A percentile compares a stretch with the other conserved stretches of the same genome.
These are phyloP conservation scores for Phaedon cochleariae DNA, from an alignment of 2,888 invertebrate genomes.

Conservation along the genomic window DNA sequence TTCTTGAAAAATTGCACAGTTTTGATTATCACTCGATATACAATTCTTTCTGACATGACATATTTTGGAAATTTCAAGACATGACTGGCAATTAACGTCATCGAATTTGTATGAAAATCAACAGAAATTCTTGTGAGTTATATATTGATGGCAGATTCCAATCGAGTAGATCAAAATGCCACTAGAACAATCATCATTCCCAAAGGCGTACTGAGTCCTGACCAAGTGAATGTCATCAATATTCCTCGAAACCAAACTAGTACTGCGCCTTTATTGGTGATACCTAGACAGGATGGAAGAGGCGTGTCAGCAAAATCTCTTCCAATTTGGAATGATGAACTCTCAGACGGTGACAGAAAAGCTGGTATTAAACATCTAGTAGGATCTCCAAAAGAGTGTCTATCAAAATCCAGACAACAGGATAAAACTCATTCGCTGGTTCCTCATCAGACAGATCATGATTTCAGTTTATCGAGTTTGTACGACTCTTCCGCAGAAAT, in stretches of 20 bases:
- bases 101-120: background rate
- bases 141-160: conserved; percentile 21
- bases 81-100: background rate
- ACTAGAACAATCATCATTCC: conserved; percentile 52
- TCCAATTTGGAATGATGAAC: conserved; percentile 33
- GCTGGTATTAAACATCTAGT: background rate
- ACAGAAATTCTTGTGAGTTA: conserved; percentile 18
- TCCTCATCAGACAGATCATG: background rate
- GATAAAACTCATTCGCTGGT: background rate
- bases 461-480: background rate
- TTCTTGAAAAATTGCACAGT: too few relatives aligned
- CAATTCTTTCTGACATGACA: background rate
- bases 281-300: conserved; percentile 4
- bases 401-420: background rate
- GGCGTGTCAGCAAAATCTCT: conserved; percentile 18
- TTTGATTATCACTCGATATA: too few relatives aligned
- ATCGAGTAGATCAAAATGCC: background rate
- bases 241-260: conserved; percentile 50
- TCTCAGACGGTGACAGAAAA: background rate
- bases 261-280: conserved; percentile 24
- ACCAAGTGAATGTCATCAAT: conserved; percentile 54
- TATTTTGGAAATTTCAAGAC: background rate
- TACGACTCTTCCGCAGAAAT: conserved; percentile 17
- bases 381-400: background rate
- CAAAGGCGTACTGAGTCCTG: conserved; percentile 53